These are phyloP conservation scores for Spheniscus humboldti DNA, from an alignment of 2,797 vertebrate genomes.

Conservation along the genomic window DNA sequence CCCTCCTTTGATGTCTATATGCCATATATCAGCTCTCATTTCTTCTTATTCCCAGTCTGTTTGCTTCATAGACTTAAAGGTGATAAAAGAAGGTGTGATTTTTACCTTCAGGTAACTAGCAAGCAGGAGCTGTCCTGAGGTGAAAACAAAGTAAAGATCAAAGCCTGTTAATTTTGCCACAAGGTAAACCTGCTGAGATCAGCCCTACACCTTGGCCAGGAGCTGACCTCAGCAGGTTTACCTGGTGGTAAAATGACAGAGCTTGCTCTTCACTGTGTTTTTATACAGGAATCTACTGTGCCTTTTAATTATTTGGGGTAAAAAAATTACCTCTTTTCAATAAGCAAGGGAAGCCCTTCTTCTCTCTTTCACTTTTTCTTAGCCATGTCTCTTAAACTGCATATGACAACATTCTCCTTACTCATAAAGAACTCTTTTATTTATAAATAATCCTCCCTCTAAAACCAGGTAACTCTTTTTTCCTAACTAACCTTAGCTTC, in stretches of 20 bases:
- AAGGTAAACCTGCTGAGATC: constrained; percentile 14
- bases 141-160: constrained; percentile 44
- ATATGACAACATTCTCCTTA: not conserved
- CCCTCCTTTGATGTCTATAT: not conserved
- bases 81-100: constrained; percentile 36
- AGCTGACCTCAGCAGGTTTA: constrained; percentile 21
- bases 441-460: not conserved
- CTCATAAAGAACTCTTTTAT: not conserved
- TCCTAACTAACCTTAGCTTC: not conserved
- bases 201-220: not conserved
- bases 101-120: constrained; percentile 33
- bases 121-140: constrained; percentile 1
- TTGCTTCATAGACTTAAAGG: not conserved
- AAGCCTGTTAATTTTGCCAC: constrained; percentile 20
- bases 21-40: not conserved
- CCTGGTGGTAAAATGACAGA: constrained; percentile 1
- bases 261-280: not conserved
- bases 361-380: not conserved
- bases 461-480: not conserved
- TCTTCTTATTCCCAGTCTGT: not conserved
- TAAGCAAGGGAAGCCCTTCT: not conserved
- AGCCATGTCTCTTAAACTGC: not conserved
- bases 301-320: not conserved
- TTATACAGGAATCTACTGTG: not conserved
- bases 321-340: not conserved